A percentile compares a stretch with the other conserved stretches of the same genome.
Evolutionary conservation across 2,113 vertebrate species (phyloP).

Genomic region (Globicephala melas): DNA sequence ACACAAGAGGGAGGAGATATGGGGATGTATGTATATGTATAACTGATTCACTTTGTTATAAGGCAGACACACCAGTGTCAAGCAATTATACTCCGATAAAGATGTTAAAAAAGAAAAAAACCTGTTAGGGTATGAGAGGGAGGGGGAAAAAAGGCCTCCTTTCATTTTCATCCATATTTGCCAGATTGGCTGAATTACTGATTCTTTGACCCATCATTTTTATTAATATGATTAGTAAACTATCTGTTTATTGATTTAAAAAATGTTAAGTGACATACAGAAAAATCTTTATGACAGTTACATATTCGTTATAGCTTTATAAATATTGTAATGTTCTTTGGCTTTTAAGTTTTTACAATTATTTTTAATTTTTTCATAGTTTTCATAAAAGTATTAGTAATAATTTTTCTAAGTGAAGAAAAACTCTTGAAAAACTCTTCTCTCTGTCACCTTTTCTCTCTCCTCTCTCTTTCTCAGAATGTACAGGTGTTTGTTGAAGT

Average conservation of each 20-base stretch:
- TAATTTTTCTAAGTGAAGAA: neutral
- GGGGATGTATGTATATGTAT: too few species aligned
- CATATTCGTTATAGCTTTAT: neutral
- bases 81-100: too few species aligned
- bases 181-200: slow-evolving; percentile 18
- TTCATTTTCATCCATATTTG: slow-evolving; percentile 39
- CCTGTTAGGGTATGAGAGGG: neutral
- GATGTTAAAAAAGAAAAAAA: neutral
- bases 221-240: slow-evolving; percentile 67
- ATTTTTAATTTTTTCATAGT: neutral
- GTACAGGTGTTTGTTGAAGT: neutral
- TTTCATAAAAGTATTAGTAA: neutral
- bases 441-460: neutral
- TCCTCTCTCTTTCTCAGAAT: neutral
- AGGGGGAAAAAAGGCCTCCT: neutral
- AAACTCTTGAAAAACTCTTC: neutral
- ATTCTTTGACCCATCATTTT: slow-evolving; percentile 50
- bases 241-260: slow-evolving; percentile 58
- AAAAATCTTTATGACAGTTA: neutral
- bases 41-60: too few species aligned
- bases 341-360: neutral
- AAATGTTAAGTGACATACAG: neutral
- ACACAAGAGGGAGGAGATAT: too few species aligned
- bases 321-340: neutral
- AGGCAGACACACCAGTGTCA: too few species aligned